Evolutionary conservation across 1,140 invertebrate genomes (phyloP), one percentile per base, ranked within the genome.

Genomic region (Sarcophaga bullata): DNA sequence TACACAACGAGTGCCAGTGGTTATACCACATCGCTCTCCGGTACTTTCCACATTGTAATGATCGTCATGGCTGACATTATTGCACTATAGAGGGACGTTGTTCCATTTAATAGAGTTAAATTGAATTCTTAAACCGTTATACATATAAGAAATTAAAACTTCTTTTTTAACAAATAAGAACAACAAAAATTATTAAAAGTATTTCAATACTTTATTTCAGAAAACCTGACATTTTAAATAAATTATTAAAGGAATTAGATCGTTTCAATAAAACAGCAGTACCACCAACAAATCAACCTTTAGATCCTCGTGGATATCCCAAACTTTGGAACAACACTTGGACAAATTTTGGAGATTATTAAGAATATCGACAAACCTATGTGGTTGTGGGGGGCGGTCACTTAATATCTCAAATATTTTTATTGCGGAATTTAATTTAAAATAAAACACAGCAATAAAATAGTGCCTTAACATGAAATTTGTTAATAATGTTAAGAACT

Each of bases 281-380:
- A 0, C 91, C 93, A 0, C 95, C 96, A 8, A 91, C 92, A 6
- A 96, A 96, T 88, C 88, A 92, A 75, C 93, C 94, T 0, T 85
- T 92, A 48, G 95, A 97, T 90, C 91, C 92, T 1, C 90, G 90
- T 78, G 95, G 92, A 1, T 91, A 96, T 91, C 97, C 97, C 0
- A 91, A 91, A 78, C 90, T 92, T 80, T 96, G 94, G 94, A 92
- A 94, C 82, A 92, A 95, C 84, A 92, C 92, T 0, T 96, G 93
- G 93, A 94, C 92, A 1, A 95, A 95, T 91, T 96, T 95, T 86
- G 95, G 94, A 0, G 95, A 96, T 87, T 94, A 92, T 76, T 81
- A 82, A 49, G 52, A 75, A 25, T 75, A 73, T 50, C 48, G 25
- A 37, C 54, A 81, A 68, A 15, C 62, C 17, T 46, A 37, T 81